These are phyloP conservation scores for Odocoileus hemionus DNA, from an alignment of 2,113 vertebrate genomes.

Conservation along the genomic window DNA sequence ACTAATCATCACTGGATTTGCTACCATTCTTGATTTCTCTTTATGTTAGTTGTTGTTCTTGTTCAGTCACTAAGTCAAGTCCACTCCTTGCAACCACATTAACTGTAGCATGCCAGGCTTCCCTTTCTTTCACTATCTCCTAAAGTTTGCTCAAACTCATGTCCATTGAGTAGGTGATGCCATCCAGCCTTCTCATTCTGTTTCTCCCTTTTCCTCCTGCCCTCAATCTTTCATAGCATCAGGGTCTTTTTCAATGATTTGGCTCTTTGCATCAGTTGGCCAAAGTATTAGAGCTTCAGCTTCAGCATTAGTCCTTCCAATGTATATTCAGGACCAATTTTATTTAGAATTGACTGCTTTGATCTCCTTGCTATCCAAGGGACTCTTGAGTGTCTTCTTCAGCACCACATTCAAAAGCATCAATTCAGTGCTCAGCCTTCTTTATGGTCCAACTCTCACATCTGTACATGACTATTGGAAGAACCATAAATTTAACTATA, in stretches of 20 bases:
- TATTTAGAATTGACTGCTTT: background rate
- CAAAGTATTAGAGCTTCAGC: background rate
- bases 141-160: background rate
- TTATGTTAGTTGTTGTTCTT: background rate
- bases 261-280: rapidly evolving
- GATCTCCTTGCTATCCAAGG: background rate
- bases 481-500: background rate
- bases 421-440: background rate
- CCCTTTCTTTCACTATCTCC: background rate
- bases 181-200: background rate
- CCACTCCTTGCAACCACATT: background rate
- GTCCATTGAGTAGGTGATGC: background rate
- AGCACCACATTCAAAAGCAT: background rate
- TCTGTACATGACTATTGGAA: background rate
- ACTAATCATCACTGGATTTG: background rate
- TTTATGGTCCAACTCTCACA: background rate
- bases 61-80: background rate
- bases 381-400: background rate
- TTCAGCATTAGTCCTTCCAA: background rate
- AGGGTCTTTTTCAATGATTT: background rate
- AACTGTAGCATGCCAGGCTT: background rate
- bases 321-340: background rate
- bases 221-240: background rate
- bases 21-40: background rate
- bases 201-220: background rate